Evolutionary conservation across 2,113 vertebrate genomes (phyloP), one percentile per base, ranked within the genome.

Genomic region (Thalassoma bifasciatum): DNA sequence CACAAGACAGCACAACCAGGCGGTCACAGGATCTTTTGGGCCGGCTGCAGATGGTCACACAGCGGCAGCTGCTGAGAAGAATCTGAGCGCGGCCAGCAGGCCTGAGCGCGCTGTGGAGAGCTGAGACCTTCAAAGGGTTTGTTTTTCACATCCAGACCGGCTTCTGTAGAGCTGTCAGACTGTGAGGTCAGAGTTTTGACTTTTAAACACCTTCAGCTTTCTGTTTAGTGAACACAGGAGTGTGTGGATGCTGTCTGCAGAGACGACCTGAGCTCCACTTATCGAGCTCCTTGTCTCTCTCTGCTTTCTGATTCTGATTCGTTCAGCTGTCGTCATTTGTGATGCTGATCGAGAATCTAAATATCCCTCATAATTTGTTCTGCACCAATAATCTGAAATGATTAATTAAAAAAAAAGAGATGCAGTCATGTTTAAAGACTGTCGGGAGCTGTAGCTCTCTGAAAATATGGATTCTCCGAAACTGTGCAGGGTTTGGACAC

Each of bases 31-130:
- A 66, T 51, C 17, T 46, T 58, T 53, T 17, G 3, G 47, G 37
- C 24, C 22, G 70, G 61, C 71, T 53, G 72, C 81, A 85, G 87
- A 81, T 72, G 83, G 81, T 86, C 74, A 47, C 65, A 13, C 81
- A 72, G 42, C 42, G 76, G 77, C 74, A 67, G 73, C 76, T 81
- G 70, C 73, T 82, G 77, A 50, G 72, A 80, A 66, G 75, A 72
- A 79, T 63, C 68, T 19, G 62, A 77, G 56, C 80, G 56, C 47
- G 69, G 67, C 68, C 71, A 75, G 62, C 66, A 69, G 12, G 72
- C 75, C 69, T 68, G 71, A 26, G 24, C 61, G 36, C 78, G n/a
- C 81, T 36, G 57, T 22, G 67, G 64, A 67, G 69, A 69, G 52
- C 9, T 16, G 10, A 69, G 59, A 66, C 73, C 37, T 34, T 8